A percentile compares a stretch with the other conserved stretches of the same genome.
Conservation (phyloP, 2,888 invertebrate genomes). For the Hedya salicella region DNA sequence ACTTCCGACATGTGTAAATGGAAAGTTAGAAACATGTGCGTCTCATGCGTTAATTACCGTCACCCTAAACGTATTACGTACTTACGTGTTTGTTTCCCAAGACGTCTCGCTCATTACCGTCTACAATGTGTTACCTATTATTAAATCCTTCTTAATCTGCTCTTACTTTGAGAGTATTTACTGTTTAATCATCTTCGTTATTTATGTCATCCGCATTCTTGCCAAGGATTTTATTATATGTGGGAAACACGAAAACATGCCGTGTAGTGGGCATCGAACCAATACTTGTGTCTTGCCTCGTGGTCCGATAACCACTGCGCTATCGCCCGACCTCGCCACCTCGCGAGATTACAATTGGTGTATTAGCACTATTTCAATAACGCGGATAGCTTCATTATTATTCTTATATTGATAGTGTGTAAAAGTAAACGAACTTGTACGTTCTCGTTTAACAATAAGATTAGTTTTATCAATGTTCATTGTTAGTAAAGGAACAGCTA, state of each 20-base stretch:
- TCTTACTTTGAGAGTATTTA: background rate
- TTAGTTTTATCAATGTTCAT: slow-evolving; percentile 21
- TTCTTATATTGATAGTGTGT: slow-evolving; percentile 28
- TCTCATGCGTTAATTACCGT: slow-evolving; percentile 15
- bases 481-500: slow-evolving; percentile 8
- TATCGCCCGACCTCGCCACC: slow-evolving; percentile 36
- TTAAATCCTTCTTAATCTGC: background rate
- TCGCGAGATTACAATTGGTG: slow-evolving; percentile 33
- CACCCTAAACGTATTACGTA: slow-evolving; percentile 15
- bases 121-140: slow-evolving; percentile 7
- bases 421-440: slow-evolving; percentile 39
- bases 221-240: background rate
- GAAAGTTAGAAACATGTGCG: slow-evolving; percentile 17
- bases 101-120: slow-evolving; percentile 12
- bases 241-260: slow-evolving; percentile 30
- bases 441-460: slow-evolving; percentile 25
- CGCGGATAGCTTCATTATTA: slow-evolving; percentile 28
- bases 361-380: slow-evolving; percentile 30
- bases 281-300: slow-evolving; percentile 37
- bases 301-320: slow-evolving; percentile 41
- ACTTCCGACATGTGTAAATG: slow-evolving; percentile 11
- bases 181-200: background rate
- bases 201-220: background rate
- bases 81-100: slow-evolving; percentile 3
- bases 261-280: slow-evolving; percentile 37